Evolutionary conservation across 1,140 invertebrate species (phyloP), one percentile per base, ranked within the genome.

Genomic region (Zaprionus africanus): DNA sequence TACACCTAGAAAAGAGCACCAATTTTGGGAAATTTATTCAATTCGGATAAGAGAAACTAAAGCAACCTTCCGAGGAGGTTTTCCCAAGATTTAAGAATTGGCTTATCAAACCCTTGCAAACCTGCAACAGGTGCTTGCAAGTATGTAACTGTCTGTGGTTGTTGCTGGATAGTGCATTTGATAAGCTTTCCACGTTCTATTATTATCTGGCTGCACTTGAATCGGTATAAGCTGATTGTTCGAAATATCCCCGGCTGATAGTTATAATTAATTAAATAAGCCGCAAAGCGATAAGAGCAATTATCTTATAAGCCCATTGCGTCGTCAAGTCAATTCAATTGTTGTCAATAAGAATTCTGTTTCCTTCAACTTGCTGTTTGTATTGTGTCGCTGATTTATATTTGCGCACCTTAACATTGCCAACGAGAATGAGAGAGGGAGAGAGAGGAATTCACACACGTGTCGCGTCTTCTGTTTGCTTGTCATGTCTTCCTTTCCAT

Each of bases 251-350:
- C 36, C 17, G 34, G 59, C 59, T 81, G 46, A 51, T 80, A 61
- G 58, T 67, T 69, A 83, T 77, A 88, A 88, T 88, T 88, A 87
- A 88, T 88, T 88, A 68, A 88, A 84, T 72, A 72, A 76, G 69
- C 41, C 62, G 56, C 38, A 24, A 57, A 2, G 5, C 49, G 81
- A 82, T 51, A 28, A 60, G 83, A 26, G 4, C 43, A 46, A 46
- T 46, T 59, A 76, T 59, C 43, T 28, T 22, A 24, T 31, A 9
- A 38, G 1, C 58, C 51, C 41, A 66, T 78, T 66, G 73, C 77
- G n/a, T 11, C 41, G 41, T 46, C 41, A 43, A 46, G 17, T 9
- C 65, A 71, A 63, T 36, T 51, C 60, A 56, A 56, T 58, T 56
- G 80, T 85, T 62, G 65, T 65, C 75, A 85, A 86, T 85, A 85